Conservation (phyloP, 1,140 invertebrate genomes). For the Lamellibrachia luymesi region DNA sequence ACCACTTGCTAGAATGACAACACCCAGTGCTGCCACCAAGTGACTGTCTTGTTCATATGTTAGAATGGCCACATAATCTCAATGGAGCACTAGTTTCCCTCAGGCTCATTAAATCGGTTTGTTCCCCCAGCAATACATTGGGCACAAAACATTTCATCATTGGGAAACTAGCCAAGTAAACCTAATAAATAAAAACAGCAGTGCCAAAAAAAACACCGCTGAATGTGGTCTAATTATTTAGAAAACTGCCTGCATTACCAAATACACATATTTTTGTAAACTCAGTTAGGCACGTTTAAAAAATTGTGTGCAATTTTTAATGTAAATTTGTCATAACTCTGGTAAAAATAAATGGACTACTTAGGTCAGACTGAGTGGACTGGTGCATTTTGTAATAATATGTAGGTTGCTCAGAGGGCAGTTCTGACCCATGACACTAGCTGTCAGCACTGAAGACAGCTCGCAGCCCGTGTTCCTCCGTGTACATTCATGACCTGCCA, state of each 20-base stretch:
- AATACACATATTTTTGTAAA: background rate
- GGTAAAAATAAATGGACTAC: no score
- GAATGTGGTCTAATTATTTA: background rate
- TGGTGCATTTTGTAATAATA: background rate
- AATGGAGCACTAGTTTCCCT: background rate
- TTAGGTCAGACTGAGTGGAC: no score
- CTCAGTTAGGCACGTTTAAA: background rate
- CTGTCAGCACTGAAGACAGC: background rate
- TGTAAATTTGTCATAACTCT: no score
- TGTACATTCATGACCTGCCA: background rate
- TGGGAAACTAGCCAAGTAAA: background rate
- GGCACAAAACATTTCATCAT: background rate
- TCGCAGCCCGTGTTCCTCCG: background rate
- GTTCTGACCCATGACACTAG: background rate
- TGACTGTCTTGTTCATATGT: background rate
- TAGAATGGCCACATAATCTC: background rate
- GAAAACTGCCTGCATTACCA: background rate
- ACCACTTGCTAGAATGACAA: background rate
- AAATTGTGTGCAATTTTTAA: no score
- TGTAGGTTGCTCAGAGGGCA: background rate
- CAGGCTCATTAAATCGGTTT: constrained; percentile 4
- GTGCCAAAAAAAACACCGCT: background rate
- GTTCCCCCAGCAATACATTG: background rate
- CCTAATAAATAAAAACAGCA: background rate
- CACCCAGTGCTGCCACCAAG: background rate